Evolutionary conservation across 2,888 invertebrate species (phyloP), one percentile per base, ranked within the genome.

Genomic region (Rhingia campestris): DNA sequence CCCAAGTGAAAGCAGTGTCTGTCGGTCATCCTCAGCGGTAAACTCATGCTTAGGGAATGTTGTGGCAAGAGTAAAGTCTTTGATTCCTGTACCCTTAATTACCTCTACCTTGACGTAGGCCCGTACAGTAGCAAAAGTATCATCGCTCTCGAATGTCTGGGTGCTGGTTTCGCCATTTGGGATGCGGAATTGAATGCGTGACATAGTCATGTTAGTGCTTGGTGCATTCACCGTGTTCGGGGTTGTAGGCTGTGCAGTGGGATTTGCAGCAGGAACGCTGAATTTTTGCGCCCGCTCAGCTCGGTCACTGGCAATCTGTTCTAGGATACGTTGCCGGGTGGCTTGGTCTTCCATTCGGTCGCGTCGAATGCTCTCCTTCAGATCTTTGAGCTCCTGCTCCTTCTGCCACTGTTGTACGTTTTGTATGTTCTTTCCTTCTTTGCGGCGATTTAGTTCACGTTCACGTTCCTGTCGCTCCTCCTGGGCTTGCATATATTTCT

Each of bases 41-140:
- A 98, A 98, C 86, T 97, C 94, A 92, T 96, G 97, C 89, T 95
- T 95, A 12, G 99, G 98, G 92, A 97, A 99, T 88, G 94, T 95
- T 2, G 97, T 98, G 81, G 96, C 96, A 77, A 98, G 92, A 0
- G 94, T 92, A 88, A 96, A 96, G 69, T 94, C 92, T 0, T 92
- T 93, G 54, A 90, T 89, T n/a, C 89, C 89, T 6, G 90, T 89
- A 30, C 88, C 88, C 66, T 89, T 73, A 81, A 91, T 54, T 69
- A 91, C 58, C 73, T 88, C 88, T 1, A 37, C 72, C 45, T 88
- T 89, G 1, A 93, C 91, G 87, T 91, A 92, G 22, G 88, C 87
- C 4, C 92, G 91, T 47, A 93, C 92, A n/a, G 93, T 92, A 0
- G 92, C 92, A 3, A 98, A 91, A 0, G 94, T 94, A 30, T 94